Percentiles rank a stretch among this genome's conserved stretches.
These are phyloP conservation scores for Odobenus rosmarus DNA, from an alignment of 2,113 vertebrate genomes.

Conservation along the genomic window DNA sequence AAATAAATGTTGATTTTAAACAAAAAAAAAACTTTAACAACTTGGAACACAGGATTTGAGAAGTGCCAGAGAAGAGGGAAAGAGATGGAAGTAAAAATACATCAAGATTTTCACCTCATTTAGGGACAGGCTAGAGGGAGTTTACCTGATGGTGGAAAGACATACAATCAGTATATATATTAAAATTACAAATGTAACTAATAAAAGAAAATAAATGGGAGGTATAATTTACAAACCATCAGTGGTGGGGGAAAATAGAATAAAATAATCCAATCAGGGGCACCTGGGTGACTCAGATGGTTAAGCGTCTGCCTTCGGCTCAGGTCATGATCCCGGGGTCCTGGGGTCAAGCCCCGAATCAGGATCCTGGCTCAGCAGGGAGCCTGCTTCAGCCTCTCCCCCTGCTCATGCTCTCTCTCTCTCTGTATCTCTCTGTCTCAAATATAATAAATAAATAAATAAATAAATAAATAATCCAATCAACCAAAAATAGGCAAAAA, in stretches of 20 bases:
- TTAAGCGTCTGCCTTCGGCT: too few relatives aligned
- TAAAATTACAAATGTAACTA: neutral
- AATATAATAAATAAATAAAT: constrained; percentile 40
- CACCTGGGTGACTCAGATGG: too few relatives aligned
- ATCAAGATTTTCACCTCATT: neutral
- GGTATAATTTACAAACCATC: neutral
- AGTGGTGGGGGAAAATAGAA: neutral
- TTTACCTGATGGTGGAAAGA: neutral
- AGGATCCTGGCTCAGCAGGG: too few relatives aligned
- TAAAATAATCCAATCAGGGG: constrained; percentile 5
- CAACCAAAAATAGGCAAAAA: neutral
- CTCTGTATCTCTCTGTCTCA: neutral
- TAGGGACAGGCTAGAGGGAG: neutral
- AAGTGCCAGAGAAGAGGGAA: neutral
- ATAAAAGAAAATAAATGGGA: neutral
- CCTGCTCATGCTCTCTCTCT: too few relatives aligned
- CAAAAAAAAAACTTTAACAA: neutral
- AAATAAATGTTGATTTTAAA: neutral
- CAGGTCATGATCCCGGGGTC: too few relatives aligned
- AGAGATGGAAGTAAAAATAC: neutral
- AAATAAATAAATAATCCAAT: constrained; percentile 40
- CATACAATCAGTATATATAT: neutral
- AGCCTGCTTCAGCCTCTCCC: too few relatives aligned
- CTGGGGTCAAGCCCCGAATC: too few relatives aligned
- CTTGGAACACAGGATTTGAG: neutral